Evolutionary conservation across 2,888 invertebrate species (phyloP).

Genomic region (Proisotoma minuta): DNA sequence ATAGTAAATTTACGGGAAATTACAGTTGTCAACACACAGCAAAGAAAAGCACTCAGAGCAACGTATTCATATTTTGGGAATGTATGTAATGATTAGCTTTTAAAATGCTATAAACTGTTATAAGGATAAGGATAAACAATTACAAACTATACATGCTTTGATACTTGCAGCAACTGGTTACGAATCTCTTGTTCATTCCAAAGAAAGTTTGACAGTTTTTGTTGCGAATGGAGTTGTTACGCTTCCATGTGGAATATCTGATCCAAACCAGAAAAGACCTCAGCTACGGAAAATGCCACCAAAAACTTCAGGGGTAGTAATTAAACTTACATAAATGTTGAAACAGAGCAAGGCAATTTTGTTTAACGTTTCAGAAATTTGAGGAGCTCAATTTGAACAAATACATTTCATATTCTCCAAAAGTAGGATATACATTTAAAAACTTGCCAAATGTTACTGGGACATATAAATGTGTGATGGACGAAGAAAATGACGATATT

Average conservation of each 20-base stretch:
- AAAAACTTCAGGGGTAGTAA: not conserved
- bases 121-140: too few species aligned
- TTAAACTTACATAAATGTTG: too few species aligned
- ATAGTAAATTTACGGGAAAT: constrained; percentile 30
- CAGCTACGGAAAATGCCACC: constrained; percentile 17
- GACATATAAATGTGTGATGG: constrained; percentile 30
- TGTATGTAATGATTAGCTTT: too few species aligned
- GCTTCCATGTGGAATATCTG: constrained; percentile 30
- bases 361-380: constrained; percentile 3
- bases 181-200: constrained; percentile 18
- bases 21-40: constrained; percentile 40
- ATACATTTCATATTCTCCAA: constrained; percentile 24
- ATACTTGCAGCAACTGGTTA: not conserved
- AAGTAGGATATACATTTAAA: constrained; percentile 29
- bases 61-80: constrained; percentile 31
- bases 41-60: constrained; percentile 20
- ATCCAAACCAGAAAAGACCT: constrained; percentile 17
- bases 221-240: constrained; percentile 7
- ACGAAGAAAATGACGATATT: constrained; percentile 19
- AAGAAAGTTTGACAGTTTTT: constrained; percentile 19
- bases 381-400: constrained; percentile 15
- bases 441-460: constrained; percentile 29
- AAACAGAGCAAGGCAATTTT: too few species aligned
- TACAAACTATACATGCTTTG: too few species aligned
- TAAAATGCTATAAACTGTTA: too few species aligned